Conservation (phyloP, 2,797 vertebrate species). For the Avahi laniger region DNA sequence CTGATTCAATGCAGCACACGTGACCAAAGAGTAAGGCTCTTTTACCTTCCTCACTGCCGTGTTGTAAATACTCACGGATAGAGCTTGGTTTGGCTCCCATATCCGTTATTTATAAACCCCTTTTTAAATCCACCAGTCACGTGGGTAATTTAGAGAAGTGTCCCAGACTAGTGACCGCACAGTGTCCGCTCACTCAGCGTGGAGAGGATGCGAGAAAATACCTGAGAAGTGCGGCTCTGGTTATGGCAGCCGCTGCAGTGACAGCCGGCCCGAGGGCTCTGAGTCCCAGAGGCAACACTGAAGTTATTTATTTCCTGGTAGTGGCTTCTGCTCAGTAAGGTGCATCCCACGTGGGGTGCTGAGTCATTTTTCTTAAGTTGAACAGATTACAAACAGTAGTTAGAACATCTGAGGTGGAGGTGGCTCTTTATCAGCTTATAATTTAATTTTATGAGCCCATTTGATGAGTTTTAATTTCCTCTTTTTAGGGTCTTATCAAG, state of each 20-base stretch:
- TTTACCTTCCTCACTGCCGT: neutral
- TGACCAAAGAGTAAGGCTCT: constrained; percentile 10
- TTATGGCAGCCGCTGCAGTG: neutral
- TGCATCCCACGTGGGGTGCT: too few relatives aligned
- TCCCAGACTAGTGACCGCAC: neutral
- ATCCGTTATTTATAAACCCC: neutral
- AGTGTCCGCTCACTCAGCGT: neutral
- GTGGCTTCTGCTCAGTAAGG: neutral
- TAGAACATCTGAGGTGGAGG: constrained; percentile 47
- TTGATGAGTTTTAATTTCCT: constrained; percentile 78
- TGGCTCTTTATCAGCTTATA: constrained; percentile 66
- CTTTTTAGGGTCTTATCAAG: constrained; percentile 72
- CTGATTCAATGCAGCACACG: constrained; percentile 34
- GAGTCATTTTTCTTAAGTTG: constrained; percentile 9
- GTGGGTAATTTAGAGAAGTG: neutral
- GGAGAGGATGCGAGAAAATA: neutral
- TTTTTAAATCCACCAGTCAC: neutral
- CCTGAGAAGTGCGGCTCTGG: neutral
- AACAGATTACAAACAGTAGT: constrained; percentile 60
- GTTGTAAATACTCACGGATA: neutral
- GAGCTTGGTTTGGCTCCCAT: neutral
- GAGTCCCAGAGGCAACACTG: neutral
- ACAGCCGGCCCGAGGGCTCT: neutral
- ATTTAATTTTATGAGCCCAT: constrained; percentile 78
- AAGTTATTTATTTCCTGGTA: neutral